phyloP scores from a whole-genome alignment of 2,888 invertebrate species.

The Bombylius major region DNA sequence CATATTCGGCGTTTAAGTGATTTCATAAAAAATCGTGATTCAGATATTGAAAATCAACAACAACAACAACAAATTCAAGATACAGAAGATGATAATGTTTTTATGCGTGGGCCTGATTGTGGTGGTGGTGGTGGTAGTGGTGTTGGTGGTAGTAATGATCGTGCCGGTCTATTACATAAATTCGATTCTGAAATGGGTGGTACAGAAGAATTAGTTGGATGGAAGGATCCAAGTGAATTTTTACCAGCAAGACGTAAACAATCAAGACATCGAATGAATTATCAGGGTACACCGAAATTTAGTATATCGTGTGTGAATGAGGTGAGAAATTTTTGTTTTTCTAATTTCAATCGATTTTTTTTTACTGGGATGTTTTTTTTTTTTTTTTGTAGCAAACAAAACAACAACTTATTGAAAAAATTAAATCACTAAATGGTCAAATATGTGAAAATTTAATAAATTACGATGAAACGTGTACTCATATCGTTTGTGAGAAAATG shows the following conservation, averaged over 20 bases:
- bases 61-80: constrained; percentile 12
- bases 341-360: background rate
- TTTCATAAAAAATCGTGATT: constrained; percentile 24
- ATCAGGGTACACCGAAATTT: constrained; percentile 27
- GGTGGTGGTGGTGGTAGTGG: background rate
- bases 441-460: constrained; percentile 28
- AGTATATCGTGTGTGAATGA: constrained; percentile 31
- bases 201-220: constrained; percentile 53
- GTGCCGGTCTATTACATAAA: background rate
- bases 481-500: constrained; percentile 62
- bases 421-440: constrained; percentile 12
- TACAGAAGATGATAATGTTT: constrained; percentile 12
- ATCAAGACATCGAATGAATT: constrained; percentile 20
- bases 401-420: constrained; percentile 6
- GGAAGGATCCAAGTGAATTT: constrained; percentile 49
- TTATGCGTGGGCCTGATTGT: constrained; percentile 3
- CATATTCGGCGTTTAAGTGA: constrained; percentile 29
- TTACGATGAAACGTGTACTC: constrained; percentile 56
- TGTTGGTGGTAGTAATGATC: background rate
- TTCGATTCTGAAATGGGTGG: constrained; percentile 14
- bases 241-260: constrained; percentile 20
- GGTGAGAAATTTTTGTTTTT: background rate
- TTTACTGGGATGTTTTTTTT: background rate
- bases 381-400: background rate
- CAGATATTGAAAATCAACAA: constrained; percentile 11